Conservation (phyloP, 2,888 invertebrate species). For the Amphipoea lucens region DNA sequence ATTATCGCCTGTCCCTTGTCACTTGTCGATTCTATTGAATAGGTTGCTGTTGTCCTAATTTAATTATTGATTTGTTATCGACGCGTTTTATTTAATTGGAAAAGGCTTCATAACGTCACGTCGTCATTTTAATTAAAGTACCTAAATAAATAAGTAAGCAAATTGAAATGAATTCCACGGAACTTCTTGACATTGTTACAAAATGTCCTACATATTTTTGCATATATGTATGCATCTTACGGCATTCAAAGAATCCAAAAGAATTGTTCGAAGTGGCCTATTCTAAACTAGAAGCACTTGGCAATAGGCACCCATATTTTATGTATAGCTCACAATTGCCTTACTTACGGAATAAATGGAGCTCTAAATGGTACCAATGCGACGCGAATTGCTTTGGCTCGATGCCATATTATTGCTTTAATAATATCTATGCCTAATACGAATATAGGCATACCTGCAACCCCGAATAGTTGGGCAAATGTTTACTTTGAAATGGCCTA, state of each 20-base stretch:
- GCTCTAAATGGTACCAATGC: slow-evolving; percentile 61
- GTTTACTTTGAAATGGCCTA: slow-evolving; percentile 20
- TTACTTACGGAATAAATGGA: slow-evolving; percentile 58
- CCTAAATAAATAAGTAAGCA: not conserved
- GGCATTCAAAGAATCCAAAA: not conserved
- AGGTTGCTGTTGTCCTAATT: not conserved
- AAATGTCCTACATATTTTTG: not conserved
- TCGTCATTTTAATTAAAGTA: not conserved
- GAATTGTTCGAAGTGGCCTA: slow-evolving; percentile 34
- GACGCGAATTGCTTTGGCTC: slow-evolving; percentile 58
- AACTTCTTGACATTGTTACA: not conserved
- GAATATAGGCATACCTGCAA: slow-evolving; percentile 61
- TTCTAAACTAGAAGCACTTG: slow-evolving; percentile 50
- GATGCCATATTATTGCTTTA: slow-evolving; percentile 51
- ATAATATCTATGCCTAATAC: slow-evolving; percentile 50
- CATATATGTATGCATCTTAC: not conserved
- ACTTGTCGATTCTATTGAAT: not conserved
- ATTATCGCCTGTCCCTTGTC: not conserved
- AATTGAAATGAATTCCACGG: not conserved
- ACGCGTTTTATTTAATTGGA: too few relatives aligned
- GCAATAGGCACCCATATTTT: slow-evolving; percentile 52
- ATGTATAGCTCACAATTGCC: slow-evolving; percentile 62
- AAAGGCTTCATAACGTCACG: too few relatives aligned
- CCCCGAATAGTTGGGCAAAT: slow-evolving; percentile 34
- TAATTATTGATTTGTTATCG: not conserved